Base-by-base conservation (phyloP, 2,888 invertebrate genomes). In the Lamproptera curius region DNA sequence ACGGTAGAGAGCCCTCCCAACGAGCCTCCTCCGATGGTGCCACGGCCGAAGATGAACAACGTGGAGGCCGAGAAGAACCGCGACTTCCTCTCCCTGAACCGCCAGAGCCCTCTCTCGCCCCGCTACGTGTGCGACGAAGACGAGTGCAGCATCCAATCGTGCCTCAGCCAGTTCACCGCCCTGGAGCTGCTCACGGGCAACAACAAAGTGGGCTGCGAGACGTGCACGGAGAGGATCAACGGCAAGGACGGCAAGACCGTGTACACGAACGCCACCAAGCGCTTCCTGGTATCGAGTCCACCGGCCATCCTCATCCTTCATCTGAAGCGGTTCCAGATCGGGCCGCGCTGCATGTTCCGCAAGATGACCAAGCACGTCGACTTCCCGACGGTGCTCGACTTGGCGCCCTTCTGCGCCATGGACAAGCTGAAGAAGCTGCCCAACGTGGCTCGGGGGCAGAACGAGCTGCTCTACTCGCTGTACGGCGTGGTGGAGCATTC, bases 401-500 rank as follows among this genome's bases (percentile, higher is more conserved):
- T 99, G 50, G 95, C 97, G 16, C 97, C 98, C 3, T 97, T 96
- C 76, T 97, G 97, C 72, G 93, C 95, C 49, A 89, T 90, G 62
- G 90, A 91, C 54, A 90, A 91, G 63, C 78, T 90, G 14, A 88
- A 88, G 62, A 90, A 90, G 61, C 74, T 92, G 46, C 91, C 92
- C 11, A 90, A 90, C 54, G 89, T 91, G 15, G 71, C 79, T 42
- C 86, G 89, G n/a, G 90, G 90, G 8, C 92, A 93, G 67, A 90
- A 85, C 58, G 89, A 91, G 67, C 81, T 97, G 31, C 77, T 95
- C 17, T 99, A 99, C 75, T 93, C 96, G 0, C 84, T 99, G 43
- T 99, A 97, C 65, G 99, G 97, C 0, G 93, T 99, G 0, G 98
- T 99, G 1, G 97, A 97, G 69, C 99, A 99, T 72, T 94, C 94